These are phyloP conservation scores for Nannoperca australis DNA, from an alignment of 2,797 vertebrate genomes.

Conservation along the genomic window DNA sequence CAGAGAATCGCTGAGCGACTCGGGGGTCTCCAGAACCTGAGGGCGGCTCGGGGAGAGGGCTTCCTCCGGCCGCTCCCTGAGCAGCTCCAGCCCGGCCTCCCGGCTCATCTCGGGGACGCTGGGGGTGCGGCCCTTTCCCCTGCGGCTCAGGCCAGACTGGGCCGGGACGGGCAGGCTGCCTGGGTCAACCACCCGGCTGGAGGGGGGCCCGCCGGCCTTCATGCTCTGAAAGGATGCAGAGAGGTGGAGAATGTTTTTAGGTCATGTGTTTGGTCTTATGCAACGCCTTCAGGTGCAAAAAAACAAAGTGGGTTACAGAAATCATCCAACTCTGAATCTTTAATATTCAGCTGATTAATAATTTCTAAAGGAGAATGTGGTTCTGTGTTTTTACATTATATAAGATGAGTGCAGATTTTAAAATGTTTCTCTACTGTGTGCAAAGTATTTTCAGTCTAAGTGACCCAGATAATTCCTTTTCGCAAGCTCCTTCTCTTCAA, in stretches of 20 bases:
- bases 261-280: slow-evolving; percentile 39
- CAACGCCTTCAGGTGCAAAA: slow-evolving; percentile 55
- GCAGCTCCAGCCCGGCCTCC: slow-evolving; percentile 89
- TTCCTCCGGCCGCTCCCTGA: slow-evolving; percentile 87
- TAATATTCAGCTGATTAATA: slow-evolving; percentile 71
- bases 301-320: slow-evolving; percentile 36
- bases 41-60: slow-evolving; percentile 86
- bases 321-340: slow-evolving; percentile 59
- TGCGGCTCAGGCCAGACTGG: slow-evolving; percentile 80
- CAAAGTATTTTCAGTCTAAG: slow-evolving; percentile 25
- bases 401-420: slow-evolving; percentile 65
- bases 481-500: not conserved
- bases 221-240: slow-evolving; percentile 61
- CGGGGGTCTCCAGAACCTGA: slow-evolving; percentile 91
- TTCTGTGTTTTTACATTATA: slow-evolving; percentile 66
- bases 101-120: slow-evolving; percentile 91
- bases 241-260: slow-evolving; percentile 8
- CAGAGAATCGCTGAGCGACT: slow-evolving; percentile 95
- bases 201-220: slow-evolving; percentile 77
- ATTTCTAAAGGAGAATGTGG: slow-evolving; percentile 64
- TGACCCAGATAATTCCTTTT: slow-evolving; percentile 38
- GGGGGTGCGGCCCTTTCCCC: slow-evolving; percentile 86
- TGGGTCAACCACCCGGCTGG: slow-evolving; percentile 75
- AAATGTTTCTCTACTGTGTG: slow-evolving; percentile 49
- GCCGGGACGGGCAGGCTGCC: slow-evolving; percentile 80